Base-by-base conservation (phyloP, 2,113 vertebrate genomes). In the Hemiprocne comata region DNA sequence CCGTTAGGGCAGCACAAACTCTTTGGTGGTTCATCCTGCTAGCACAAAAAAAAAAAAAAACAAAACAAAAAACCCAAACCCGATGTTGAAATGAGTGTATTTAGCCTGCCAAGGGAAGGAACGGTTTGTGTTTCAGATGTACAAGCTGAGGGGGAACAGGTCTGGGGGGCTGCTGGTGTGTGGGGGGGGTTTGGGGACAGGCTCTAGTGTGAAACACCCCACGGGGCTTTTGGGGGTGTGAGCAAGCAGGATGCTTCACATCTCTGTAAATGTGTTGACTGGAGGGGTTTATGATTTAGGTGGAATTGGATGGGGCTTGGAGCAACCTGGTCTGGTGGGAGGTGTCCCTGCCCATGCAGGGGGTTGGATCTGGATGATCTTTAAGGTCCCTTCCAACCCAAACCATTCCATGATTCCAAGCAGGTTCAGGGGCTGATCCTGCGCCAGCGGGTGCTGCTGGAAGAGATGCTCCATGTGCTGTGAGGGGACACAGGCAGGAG, bases 71-170 rank as follows among this genome's bases (percentile, higher is more conserved):
- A n/a, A n/a, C n/a, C n/a, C n/a, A 83, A 19, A 26, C 38, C 33
- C 0, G 1, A 7, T 4, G 40, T 13, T 17, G n/a, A 6, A 24
- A 2, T 1, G 7, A 2, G 48, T 2, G 9, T 29, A 33, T 75
- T 84, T 33, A 38, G 33, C 75, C 74, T 44, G 0, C 1, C 26
- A 5, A 53, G 66, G 11, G 58, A 44, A 14, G 26, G 64, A 80
- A 13, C 40, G 38, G 64, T 55, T 50, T 10, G 67, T n/a, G n/a
- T 82, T 29, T 21, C 44, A 26, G 48, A 25, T 7, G 36, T 33
- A 1, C 18, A 3, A 69, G 60, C 89, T 36, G 70, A 38, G 69
- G 3, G 62, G 9, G 25, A 17, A 13, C 9, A 4, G 72, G 34
- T 14, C 26, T 1, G 23, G 85, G 65, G 55, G 5, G 25, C 18